Conservation (phyloP, 1,140 invertebrate species). For the Bombus breviceps region DNA sequence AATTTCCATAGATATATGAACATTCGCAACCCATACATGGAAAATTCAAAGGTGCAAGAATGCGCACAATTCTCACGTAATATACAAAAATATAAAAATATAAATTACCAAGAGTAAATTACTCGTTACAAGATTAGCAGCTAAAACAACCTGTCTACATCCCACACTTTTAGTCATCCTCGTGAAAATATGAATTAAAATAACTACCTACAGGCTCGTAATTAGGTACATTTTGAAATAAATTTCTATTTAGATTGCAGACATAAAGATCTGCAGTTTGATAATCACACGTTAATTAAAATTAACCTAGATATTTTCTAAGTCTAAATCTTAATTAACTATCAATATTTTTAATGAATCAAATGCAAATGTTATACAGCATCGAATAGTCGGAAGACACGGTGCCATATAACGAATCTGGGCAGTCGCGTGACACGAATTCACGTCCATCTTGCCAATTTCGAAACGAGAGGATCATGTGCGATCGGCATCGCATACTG, state of each 20-base stretch:
- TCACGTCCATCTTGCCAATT: conserved; percentile 45
- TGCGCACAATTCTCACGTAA: no score
- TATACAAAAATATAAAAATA: not conserved
- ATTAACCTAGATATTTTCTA: no score
- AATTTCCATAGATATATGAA: no score
- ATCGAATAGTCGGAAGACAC: not conserved
- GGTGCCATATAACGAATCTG: not conserved
- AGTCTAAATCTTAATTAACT: not conserved
- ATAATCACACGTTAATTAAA: no score
- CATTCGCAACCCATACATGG: no score
- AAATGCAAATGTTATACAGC: not conserved
- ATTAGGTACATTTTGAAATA: not conserved
- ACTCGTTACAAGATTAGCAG: no score
- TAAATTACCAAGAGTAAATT: no score
- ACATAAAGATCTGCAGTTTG: not conserved
- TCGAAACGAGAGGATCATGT: conserved; percentile 56
- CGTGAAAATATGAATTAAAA: no score
- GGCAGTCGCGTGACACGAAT: conserved; percentile 23
- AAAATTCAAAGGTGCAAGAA: no score
- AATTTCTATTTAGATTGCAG: not conserved
- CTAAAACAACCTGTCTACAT: no score
- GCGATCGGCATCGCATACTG: conserved; percentile 45
- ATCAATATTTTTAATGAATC: not conserved
- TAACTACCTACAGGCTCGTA: no score
- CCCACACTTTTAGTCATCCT: no score